A percentile compares a stretch with the other conserved stretches of the same genome.
phyloP scores from a whole-genome alignment of 2,888 invertebrate genomes.

The Ophonus ardosiacus region DNA sequence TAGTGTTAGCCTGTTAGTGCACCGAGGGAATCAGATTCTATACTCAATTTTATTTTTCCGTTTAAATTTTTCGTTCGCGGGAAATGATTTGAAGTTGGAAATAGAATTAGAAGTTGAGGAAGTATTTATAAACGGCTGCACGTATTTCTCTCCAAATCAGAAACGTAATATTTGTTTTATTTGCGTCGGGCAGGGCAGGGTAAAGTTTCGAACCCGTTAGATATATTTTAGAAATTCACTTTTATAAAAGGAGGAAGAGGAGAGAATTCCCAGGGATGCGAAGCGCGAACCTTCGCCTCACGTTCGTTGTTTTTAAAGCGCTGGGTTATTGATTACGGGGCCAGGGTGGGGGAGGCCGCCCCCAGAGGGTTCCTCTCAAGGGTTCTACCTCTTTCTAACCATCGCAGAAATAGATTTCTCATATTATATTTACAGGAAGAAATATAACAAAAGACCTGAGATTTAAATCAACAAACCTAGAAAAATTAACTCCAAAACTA shows the following conservation, averaged over 20 bases:
- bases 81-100: not conserved
- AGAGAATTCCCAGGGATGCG: conserved; percentile 10
- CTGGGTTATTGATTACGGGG: conserved; percentile 42
- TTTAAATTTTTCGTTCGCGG: not conserved
- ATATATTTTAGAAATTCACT: conserved; percentile 47
- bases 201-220: conserved; percentile 32
- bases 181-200: not conserved
- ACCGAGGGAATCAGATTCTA: not conserved
- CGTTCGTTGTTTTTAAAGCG: conserved; percentile 49
- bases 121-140: not conserved
- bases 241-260: conserved; percentile 37
- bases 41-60: not conserved
- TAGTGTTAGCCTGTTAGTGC: not conserved
- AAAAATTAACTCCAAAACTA: no score
- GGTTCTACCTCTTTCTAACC: not conserved
- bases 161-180: not conserved
- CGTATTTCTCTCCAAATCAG: not conserved
- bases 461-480: not conserved
- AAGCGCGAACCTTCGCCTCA: not conserved
- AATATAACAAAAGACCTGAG: not conserved
- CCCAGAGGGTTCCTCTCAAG: not conserved
- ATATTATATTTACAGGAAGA: not conserved
- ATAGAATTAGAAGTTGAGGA: not conserved
- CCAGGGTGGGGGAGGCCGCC: not conserved
- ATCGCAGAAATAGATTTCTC: not conserved